phyloP scores from a whole-genome alignment of 2,797 vertebrate species.

The Danio choprae region DNA sequence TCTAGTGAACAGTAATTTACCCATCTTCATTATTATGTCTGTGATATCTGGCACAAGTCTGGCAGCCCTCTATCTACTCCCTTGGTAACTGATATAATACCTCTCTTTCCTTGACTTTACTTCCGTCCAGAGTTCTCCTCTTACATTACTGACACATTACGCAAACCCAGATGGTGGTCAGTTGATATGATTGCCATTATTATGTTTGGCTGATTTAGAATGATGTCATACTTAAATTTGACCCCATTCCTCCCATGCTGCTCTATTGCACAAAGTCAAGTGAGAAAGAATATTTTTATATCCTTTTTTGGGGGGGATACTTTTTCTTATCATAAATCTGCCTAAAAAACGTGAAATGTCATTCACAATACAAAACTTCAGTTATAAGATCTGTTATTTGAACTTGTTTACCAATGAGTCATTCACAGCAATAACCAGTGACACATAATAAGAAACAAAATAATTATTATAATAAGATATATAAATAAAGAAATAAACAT shows the following conservation, averaged over 20 bases:
- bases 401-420: no score
- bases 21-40: constrained; percentile 55
- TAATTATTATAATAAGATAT: no score
- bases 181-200: background rate
- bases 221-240: background rate
- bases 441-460: no score
- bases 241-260: background rate
- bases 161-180: background rate
- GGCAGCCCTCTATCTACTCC: constrained; percentile 68
- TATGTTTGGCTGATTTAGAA: background rate
- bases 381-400: no score
- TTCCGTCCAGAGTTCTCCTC: background rate
- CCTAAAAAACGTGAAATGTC: no score
- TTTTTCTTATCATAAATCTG: no score
- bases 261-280: background rate
- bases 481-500: no score
- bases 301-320: no score
- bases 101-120: no score
- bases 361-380: no score
- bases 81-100: constrained; percentile 65
- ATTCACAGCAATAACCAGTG: no score
- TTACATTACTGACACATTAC: constrained; percentile 7
- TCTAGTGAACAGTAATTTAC: constrained; percentile 60
- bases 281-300: no score
- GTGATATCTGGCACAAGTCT: constrained; percentile 67